Evolutionary conservation across 64 coral and sea anemone species (phyloP).

Genomic region (Trachythela sp.): DNA sequence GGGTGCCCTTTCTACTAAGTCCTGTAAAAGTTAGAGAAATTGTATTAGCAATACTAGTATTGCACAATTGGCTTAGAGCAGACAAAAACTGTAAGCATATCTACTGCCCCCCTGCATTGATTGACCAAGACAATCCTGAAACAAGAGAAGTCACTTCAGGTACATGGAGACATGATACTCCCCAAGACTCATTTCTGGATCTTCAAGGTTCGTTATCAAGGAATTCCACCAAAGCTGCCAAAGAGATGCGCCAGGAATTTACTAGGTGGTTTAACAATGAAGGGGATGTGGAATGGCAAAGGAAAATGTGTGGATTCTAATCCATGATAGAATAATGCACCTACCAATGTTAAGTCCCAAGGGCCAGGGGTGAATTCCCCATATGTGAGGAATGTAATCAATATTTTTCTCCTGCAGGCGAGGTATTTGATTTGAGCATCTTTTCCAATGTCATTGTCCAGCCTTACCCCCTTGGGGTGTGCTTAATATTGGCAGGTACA

Average conservation of each 20-base stretch:
- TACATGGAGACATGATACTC: conserved; percentile 39
- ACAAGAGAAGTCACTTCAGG: conserved; percentile 36
- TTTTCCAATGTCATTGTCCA: too few relatives aligned
- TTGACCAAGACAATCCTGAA: conserved; percentile 29
- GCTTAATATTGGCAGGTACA: background rate
- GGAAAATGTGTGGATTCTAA: conserved; percentile 50
- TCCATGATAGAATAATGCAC: background rate
- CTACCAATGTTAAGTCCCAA: background rate
- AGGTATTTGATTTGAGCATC: too few relatives aligned
- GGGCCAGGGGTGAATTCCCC: background rate
- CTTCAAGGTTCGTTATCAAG: background rate
- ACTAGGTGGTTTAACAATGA: conserved; percentile 47
- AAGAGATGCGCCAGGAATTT: conserved; percentile 48
- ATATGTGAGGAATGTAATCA: background rate
- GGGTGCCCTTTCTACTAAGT: conserved; percentile 24
- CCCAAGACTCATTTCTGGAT: background rate
- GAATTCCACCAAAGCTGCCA: conserved; percentile 30
- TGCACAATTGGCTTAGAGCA: conserved; percentile 41
- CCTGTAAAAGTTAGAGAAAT: conserved; percentile 43
- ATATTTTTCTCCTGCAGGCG: too few relatives aligned
- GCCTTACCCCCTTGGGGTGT: too few relatives aligned
- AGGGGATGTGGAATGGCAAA: conserved; percentile 42
- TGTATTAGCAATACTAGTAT: conserved; percentile 26
- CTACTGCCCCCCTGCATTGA: conserved; percentile 27
- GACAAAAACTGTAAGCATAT: conserved; percentile 20